Evolutionary conservation across 2,888 invertebrate species (phyloP), one percentile per base, ranked within the genome.

Genomic region (Drosophila vallismaia): DNA sequence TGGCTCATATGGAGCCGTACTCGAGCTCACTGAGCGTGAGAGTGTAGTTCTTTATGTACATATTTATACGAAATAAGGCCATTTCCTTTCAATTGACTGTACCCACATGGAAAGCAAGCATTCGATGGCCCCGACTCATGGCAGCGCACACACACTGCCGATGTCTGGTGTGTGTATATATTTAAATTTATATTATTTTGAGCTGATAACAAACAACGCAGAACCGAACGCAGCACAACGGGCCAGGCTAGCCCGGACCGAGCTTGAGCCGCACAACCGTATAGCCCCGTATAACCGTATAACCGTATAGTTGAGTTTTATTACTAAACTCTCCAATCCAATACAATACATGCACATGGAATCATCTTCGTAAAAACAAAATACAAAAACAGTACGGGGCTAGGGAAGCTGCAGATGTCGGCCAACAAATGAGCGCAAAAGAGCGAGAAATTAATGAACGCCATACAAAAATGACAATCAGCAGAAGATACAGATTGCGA

Each of bases 121-220:
- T 45, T 72, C 69, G 72, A 53, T 78, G 67, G 85, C 75, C 71
- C 80, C 87, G 87, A 75, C 67, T 76, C 73, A 73, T 79, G 82
- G 68, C 81, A 75, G 71, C 78, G 75, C 79, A 55, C 67, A 60
- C 58, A 68, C 40, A 67, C 53, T 58, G 48, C 36, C 38, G 49
- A 36, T 31, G 56, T 44, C 10, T 19, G 19, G 19, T 19, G 46
- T 48, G 46, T 38, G 59, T 46, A 70, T 56, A 64, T 88, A 84
- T 88, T 88, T 85, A 88, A 84, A 87, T 88, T 86, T 86, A 86
- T 84, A 83, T 86, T 88, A 88, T 84, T 88, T 76, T 75, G 89
- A 88, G 89, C 89, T 84, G 84, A 84, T 84, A 84, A 84, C 88
- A 88, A 86, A 88, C 84, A 86, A 45, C 48, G 71, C 84, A 73